Evolutionary conservation across 2,113 vertebrate genomes (phyloP).

Genomic region (Scomber colias): DNA sequence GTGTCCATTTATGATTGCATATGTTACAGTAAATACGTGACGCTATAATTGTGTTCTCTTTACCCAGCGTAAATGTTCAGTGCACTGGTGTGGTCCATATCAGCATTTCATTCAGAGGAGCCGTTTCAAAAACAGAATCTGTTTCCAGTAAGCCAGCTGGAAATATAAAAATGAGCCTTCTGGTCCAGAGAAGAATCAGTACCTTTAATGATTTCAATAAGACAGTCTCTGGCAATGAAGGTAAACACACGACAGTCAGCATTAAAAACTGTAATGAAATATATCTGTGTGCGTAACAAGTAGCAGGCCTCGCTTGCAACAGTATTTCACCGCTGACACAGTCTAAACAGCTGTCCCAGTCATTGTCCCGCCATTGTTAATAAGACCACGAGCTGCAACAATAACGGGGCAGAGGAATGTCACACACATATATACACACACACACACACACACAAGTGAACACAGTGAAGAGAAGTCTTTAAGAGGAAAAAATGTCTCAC

Average conservation of each 20-base stretch:
- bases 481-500: constrained; percentile 50
- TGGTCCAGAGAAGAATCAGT: neutral
- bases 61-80: neutral
- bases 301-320: constrained; percentile 28
- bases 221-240: neutral
- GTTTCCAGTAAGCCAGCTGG: neutral
- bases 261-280: constrained; percentile 63
- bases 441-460: constrained; percentile 25
- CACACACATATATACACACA: constrained; percentile 44
- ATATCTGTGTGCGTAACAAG: constrained; percentile 38
- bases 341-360: constrained; percentile 36
- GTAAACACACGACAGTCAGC: constrained; percentile 55
- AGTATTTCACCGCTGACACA: constrained; percentile 34
- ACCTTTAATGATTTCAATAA: neutral
- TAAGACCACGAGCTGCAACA: constrained; percentile 38
- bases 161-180: constrained; percentile 1
- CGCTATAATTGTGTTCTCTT: neutral
- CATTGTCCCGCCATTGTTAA: constrained; percentile 42
- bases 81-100: neutral
- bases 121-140: neutral
- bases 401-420: constrained; percentile 39
- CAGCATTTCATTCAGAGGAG: neutral
- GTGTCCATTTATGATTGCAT: neutral
- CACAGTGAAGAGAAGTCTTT: constrained; percentile 11
- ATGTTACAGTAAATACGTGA: neutral